Base-by-base conservation (phyloP, 1,140 invertebrate species). In the Drosophila sp. region DNA sequence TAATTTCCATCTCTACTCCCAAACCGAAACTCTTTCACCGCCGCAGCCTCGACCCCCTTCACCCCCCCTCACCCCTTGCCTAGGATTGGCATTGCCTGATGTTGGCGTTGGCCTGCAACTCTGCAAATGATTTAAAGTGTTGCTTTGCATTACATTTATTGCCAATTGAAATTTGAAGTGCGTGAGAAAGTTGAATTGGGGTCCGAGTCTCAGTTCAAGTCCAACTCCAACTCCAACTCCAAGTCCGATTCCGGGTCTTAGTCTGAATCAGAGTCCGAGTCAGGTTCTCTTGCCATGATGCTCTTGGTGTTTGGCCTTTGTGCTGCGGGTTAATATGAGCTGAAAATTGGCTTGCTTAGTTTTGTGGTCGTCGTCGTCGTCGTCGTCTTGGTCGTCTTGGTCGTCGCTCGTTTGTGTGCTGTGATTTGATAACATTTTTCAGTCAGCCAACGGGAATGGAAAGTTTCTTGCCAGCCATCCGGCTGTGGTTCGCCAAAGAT, bases 111-210 rank as follows among this genome's bases (percentile, higher is more conserved):
- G 66, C 71, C 70, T 40, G 17, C 62, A 7, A 81, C 82, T 85
- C 82, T 66, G 83, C 82, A 85, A 79, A 91, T 91, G 90, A 91
- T 91, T 91, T 91, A 91, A 91, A 91, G 90, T 91, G 90, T 91
- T 91, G 90, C 90, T 82, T 91, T 91, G 90, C 90, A 91, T 91
- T 91, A 91, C 90, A 91, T 91, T 91, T 91, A 91, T 91, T 91
- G 90, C 90, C 90, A 90, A 91, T 91, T 91, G 90, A 91, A 91
- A 91, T 90, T 90, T 91, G 90, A 91, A 91, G 90, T 91, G 90
- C 90, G 90, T 91, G 90, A 91, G 90, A 91, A 91, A 91, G 90
- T 91, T 82, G 82, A 77, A 87, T 87, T 87, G 81, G 73, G 72
- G 62, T 73, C 79, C 33, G 27, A 41, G 40, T 55, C 67, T 50